Conservation (phyloP, 2,113 vertebrate genomes). For the Serilophus lunatus region DNA sequence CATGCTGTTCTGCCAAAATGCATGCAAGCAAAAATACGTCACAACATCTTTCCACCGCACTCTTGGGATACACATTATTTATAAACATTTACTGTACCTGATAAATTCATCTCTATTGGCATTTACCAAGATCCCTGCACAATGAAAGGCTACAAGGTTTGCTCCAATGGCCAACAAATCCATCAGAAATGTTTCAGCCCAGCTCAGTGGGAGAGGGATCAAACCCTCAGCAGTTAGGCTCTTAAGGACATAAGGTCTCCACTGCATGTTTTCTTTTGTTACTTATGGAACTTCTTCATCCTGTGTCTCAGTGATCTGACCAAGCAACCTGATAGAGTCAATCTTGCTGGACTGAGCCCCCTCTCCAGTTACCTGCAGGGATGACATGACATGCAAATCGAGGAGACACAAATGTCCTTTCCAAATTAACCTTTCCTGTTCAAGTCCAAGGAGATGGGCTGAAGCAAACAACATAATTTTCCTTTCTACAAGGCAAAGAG, state of each 20-base stretch:
- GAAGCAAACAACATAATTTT: not conserved
- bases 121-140: not conserved
- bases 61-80: not conserved
- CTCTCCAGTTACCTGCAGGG: slow-evolving; percentile 50
- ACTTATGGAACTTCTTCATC: not conserved
- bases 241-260: not conserved
- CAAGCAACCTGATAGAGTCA: slow-evolving; percentile 1
- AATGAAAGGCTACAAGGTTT: not conserved
- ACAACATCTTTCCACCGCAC: slow-evolving; percentile 10
- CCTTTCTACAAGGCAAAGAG: not conserved
- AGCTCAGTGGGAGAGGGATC: not conserved
- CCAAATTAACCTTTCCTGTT: slow-evolving; percentile 7
- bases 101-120: not conserved
- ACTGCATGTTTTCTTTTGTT: not conserved
- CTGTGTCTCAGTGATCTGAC: not conserved
- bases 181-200: not conserved
- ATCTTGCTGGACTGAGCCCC: not conserved
- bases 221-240: not conserved
- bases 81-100: slow-evolving; percentile 35
- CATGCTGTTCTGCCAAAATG: slow-evolving; percentile 1
- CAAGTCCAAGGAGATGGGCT: not conserved
- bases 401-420: slow-evolving; percentile 44
- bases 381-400: slow-evolving; percentile 60
- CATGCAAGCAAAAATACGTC: slow-evolving; percentile 48
- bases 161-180: not conserved